phyloP scores from a whole-genome alignment of 2,888 invertebrate species.

The Drosophila borealis region DNA sequence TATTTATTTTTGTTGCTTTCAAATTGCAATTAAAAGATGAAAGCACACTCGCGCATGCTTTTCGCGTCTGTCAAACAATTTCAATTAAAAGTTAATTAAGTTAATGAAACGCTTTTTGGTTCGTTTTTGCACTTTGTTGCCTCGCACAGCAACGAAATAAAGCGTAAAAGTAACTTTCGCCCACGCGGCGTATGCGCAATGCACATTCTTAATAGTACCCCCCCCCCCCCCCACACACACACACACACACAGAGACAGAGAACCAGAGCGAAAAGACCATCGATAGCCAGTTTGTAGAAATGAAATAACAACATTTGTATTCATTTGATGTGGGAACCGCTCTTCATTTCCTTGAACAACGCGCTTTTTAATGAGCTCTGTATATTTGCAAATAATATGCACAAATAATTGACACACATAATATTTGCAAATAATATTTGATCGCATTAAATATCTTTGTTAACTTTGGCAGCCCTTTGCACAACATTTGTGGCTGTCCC shows the following conservation, averaged over 20 bases:
- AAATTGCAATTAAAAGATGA: constrained; percentile 65
- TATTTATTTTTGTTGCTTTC: constrained; percentile 28
- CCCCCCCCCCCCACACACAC: neutral
- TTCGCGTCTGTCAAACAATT: constrained; percentile 61
- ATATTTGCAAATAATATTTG: too few relatives aligned
- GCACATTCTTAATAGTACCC: constrained; percentile 21
- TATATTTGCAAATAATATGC: too few relatives aligned
- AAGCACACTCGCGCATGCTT: constrained; percentile 42
- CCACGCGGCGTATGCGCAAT: constrained; percentile 52
- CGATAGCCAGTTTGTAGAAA: constrained; percentile 14
- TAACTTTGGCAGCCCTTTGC: too few relatives aligned
- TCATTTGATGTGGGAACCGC: constrained; percentile 10
- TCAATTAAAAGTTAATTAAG: constrained; percentile 79
- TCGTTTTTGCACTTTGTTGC: constrained; percentile 52
- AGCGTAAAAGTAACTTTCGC: constrained; percentile 7
- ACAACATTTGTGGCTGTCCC: too few relatives aligned
- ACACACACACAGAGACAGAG: neutral
- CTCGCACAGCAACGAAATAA: neutral
- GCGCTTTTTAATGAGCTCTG: constrained; percentile 4
- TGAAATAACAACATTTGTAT: constrained; percentile 38
- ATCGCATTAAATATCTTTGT: too few relatives aligned
- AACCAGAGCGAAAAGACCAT: too few relatives aligned
- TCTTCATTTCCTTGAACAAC: constrained; percentile 14
- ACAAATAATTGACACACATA: too few relatives aligned
- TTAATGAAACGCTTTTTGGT: constrained; percentile 68